These are phyloP conservation scores for Halichoerus grypus DNA, from an alignment of 2,113 vertebrate species.

Conservation along the genomic window DNA sequence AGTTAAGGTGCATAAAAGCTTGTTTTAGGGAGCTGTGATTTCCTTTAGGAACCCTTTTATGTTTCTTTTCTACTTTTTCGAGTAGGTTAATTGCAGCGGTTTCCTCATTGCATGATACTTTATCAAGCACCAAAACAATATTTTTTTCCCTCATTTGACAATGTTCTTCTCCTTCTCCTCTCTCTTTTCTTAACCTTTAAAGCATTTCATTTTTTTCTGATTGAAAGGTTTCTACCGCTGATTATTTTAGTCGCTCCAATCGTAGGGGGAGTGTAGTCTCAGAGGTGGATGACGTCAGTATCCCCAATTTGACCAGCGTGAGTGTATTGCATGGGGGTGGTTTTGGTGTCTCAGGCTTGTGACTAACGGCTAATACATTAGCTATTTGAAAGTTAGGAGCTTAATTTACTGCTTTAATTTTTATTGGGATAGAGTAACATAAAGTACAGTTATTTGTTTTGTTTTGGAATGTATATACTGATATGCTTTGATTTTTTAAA, in stretches of 20 bases:
- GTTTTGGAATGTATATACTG: slow-evolving; percentile 37
- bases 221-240: slow-evolving; percentile 94
- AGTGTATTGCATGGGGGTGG: slow-evolving; percentile 87
- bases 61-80: background rate
- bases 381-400: background rate
- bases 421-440: slow-evolving; percentile 17
- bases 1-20: background rate
- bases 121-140: background rate
- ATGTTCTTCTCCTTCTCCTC: background rate
- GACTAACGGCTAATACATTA: slow-evolving; percentile 20
- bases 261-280: slow-evolving; percentile 96
- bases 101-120: background rate
- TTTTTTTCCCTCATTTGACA: background rate
- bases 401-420: slow-evolving; percentile 62
- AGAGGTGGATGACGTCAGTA: slow-evolving; percentile 92
- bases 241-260: slow-evolving; percentile 96
- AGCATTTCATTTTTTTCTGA: slow-evolving; percentile 94
- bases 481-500: background rate
- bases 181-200: slow-evolving; percentile 83
- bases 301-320: slow-evolving; percentile 93
- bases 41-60: background rate
- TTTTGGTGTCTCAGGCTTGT: background rate
- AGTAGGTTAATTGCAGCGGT: background rate
- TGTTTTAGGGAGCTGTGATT: background rate
- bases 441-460: slow-evolving; percentile 18